Conservation (phyloP, 1,140 invertebrate species). For the Listronotus bonariensis region DNA sequence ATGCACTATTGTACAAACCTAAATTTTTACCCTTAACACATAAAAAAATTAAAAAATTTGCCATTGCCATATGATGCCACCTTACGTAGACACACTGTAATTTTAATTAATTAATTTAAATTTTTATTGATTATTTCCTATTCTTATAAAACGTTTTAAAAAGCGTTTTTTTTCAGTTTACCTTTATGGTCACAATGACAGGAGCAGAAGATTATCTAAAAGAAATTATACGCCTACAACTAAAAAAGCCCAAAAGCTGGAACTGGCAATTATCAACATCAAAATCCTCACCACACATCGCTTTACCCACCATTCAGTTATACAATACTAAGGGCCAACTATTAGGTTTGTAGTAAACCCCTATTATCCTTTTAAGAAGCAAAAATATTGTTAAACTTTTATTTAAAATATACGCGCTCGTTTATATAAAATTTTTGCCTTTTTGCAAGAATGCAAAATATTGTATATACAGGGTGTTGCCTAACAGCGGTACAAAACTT, state of each 20-base stretch:
- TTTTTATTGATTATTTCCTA: background rate
- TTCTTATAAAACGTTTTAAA: background rate
- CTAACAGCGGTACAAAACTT: too few relatives aligned
- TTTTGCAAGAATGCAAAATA: too few relatives aligned
- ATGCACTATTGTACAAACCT: too few relatives aligned
- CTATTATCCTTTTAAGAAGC: too few relatives aligned
- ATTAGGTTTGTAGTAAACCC: constrained; percentile 39
- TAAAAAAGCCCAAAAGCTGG: constrained; percentile 59
- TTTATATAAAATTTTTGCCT: too few relatives aligned
- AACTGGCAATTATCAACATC: constrained; percentile 61
- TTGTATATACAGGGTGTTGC: too few relatives aligned
- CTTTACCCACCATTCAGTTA: constrained; percentile 58
- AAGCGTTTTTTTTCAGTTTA: constrained; percentile 6
- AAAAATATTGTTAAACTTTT: too few relatives aligned
- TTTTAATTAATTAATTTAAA: background rate
- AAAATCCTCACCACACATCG: constrained; percentile 59
- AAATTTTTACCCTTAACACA: too few relatives aligned
- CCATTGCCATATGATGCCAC: too few relatives aligned
- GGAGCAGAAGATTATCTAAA: constrained; percentile 35
- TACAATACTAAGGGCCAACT: constrained; percentile 58
- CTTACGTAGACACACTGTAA: too few relatives aligned
- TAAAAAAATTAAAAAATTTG: too few relatives aligned
- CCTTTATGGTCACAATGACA: constrained; percentile 20
- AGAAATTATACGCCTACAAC: constrained; percentile 55
- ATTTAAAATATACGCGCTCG: background rate